Base-by-base conservation (phyloP, 1,140 invertebrate species). In the Drosophila nigrodunni region DNA sequence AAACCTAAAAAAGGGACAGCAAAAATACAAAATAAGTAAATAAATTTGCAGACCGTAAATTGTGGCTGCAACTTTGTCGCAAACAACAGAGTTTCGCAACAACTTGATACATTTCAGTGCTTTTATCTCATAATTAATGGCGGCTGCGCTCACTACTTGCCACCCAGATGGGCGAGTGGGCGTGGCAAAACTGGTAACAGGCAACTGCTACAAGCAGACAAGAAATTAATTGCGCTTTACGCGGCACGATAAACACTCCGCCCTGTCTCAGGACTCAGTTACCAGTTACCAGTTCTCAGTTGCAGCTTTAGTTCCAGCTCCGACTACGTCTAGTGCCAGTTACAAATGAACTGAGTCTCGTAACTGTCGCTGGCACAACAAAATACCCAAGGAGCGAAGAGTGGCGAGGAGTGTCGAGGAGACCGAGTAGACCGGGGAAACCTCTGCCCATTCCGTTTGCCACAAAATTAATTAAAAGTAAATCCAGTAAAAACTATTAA, bases 31-130 rank as follows among this genome's bases (percentile, higher is more conserved):
- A 62, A 57, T 62, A 52, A 74, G 62, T 87, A 70, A 57, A 52
- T 69, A 73, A 78, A 83, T 82, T 80, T 39, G 66, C 66, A 71
- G 77, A 15, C 83, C 70, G 82, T 82, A 88, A 87, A 80, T 88
- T 88, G 83, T 80, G 85, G 80, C 74, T 69, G 73, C 83, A 87
- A 87, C 83, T 88, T 87, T 87, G 83, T 87, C 83, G 77, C 83
- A 78, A 60, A 74, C 77, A 80, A 39, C 37, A 41, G 35, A 57
- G 73, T 79, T 64, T 66, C 68, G 79, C 80, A 62, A 62, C 80
- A 89, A 89, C 85, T 89, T 85, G 80, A 89, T 89, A 89, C 80
- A 89, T 89, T 89, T 89, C 88, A 89, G 78, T 89, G 85, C 82
- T 89, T 30, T 89, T 89, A 89, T 89, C 85, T 89, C 81, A 89